Conservation (phyloP, 2,888 invertebrate species). For the Ennomos fuscantarius region DNA sequence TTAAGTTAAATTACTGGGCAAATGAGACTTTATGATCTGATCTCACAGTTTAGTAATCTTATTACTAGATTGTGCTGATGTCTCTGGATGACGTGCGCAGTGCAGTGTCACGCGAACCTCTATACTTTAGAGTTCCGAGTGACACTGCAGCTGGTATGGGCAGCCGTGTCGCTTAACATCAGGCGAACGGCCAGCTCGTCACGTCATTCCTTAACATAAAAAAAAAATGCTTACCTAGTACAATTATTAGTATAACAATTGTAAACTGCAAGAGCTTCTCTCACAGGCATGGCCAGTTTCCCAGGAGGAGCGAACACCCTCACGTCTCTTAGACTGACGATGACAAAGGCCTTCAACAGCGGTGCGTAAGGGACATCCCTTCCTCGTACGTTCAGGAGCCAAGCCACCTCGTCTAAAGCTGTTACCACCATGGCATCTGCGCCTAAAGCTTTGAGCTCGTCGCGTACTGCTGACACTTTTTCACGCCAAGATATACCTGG, state of each 20-base stretch:
- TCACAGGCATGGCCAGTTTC: constrained; percentile 86
- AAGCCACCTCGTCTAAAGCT: constrained; percentile 93
- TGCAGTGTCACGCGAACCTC: no score
- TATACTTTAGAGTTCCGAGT: no score
- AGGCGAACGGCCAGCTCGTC: no score
- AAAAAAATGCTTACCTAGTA: constrained; percentile 65
- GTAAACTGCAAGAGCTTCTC: constrained; percentile 82
- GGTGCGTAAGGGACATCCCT: constrained; percentile 93
- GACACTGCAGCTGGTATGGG: no score
- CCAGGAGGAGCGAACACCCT: constrained; percentile 89
- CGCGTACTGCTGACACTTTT: constrained; percentile 89
- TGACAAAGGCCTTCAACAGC: constrained; percentile 90
- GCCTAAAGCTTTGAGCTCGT: constrained; percentile 84
- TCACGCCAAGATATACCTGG: constrained; percentile 89
- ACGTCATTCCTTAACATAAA: no score
- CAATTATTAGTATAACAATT: constrained; percentile 86
- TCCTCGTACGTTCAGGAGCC: constrained; percentile 95
- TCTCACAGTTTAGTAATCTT: no score
- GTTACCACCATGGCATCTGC: constrained; percentile 93
- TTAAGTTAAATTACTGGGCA: no score
- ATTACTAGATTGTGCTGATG: no score
- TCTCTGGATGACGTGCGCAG: no score
- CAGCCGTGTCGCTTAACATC: no score
- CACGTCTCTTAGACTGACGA: constrained; percentile 87
- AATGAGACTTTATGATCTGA: no score